A percentile compares a stretch with the other conserved stretches of the same genome.
Conservation (phyloP, 2,797 vertebrate species). For the Schizothorax lantsangensis region DNA sequence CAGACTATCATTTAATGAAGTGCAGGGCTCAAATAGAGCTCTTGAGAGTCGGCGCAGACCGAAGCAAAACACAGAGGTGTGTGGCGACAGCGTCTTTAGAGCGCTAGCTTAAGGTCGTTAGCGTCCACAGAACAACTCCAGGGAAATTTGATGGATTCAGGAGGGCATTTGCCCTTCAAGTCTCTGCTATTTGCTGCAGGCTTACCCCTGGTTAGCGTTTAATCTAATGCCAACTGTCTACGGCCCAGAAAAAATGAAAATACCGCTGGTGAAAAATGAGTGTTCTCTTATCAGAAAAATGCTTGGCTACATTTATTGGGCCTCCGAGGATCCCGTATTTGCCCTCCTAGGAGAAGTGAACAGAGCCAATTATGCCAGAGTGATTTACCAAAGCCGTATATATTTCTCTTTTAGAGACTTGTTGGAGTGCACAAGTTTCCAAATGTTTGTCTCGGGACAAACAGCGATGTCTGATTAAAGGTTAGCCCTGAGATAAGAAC, state of each 20-base stretch:
- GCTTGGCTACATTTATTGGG: constrained; percentile 77
- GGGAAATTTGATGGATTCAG: constrained; percentile 84
- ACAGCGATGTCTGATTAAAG: no score
- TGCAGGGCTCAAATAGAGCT: constrained; percentile 39
- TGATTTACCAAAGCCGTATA: constrained; percentile 76
- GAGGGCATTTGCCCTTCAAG: constrained; percentile 84
- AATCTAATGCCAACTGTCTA: constrained; percentile 85
- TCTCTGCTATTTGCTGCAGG: constrained; percentile 79
- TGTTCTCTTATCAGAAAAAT: constrained; percentile 77
- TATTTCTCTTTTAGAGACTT: constrained; percentile 74
- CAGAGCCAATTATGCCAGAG: constrained; percentile 79
- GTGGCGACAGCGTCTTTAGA: constrained; percentile 47
- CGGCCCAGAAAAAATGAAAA: constrained; percentile 75
- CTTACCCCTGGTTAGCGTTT: constrained; percentile 75
- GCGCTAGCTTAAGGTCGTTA: constrained; percentile 82
- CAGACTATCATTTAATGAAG: constrained; percentile 47
- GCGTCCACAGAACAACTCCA: constrained; percentile 75
- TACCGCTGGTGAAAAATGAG: constrained; percentile 83
- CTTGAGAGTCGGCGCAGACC: constrained; percentile 34
- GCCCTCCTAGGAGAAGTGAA: constrained; percentile 79
- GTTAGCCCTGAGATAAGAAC: background rate
- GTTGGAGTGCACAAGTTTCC: constrained; percentile 69
- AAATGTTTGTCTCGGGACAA: constrained; percentile 43
- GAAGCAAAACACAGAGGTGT: constrained; percentile 34
- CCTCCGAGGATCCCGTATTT: constrained; percentile 75